Evolutionary conservation across 2,797 vertebrate species (phyloP), one percentile per base, ranked within the genome.

Genomic region (Cheirogaleus major): DNA sequence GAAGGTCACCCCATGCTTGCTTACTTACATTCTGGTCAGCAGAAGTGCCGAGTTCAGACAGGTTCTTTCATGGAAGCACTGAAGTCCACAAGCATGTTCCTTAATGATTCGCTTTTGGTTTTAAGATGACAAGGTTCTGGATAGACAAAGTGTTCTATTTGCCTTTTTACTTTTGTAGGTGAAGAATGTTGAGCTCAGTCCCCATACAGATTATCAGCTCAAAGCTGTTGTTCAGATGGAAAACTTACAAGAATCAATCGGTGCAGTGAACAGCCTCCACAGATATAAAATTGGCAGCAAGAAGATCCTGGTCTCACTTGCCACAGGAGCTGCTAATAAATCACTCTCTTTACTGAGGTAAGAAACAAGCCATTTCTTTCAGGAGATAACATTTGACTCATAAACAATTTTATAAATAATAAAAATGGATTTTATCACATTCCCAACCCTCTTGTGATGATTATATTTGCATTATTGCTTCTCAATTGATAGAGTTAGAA

Each of bases 141-240:
- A 52, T n/a, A 22, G 72, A 79, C 63, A 2, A 0, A 11, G 65
- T 38, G 3, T 67, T 72, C 63, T 61, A 7, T 82, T 96, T 73
- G 7, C 35, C 65, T 81, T 81, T 86, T 50, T 84, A 25, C 90
- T 13, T 1, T 80, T 98, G 50, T 75, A 99, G 99, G 99, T 99
- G 89, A 99, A 99, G 98, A 98, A 96, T 48, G 99, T 99, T 61
- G 99, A 99, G 96, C 99, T 99, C 78, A 99, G 99, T 97, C 99
- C 99, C 76, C 99, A 99, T 96, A 99, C 99, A 0, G 99, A 99
- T 98, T 99, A 99, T 97, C 99, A 99, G 98, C 98, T 99, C 95
- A 99, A 99, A 97, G 99, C 99, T 59, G 98, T 99, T 5, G 97
- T 99, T 94, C 99, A 99, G 97, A 99, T 99, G 99, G 98, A 99